These are phyloP conservation scores for Apodemus agrarius DNA, from an alignment of 2,797 vertebrate species.

Conservation along the genomic window DNA sequence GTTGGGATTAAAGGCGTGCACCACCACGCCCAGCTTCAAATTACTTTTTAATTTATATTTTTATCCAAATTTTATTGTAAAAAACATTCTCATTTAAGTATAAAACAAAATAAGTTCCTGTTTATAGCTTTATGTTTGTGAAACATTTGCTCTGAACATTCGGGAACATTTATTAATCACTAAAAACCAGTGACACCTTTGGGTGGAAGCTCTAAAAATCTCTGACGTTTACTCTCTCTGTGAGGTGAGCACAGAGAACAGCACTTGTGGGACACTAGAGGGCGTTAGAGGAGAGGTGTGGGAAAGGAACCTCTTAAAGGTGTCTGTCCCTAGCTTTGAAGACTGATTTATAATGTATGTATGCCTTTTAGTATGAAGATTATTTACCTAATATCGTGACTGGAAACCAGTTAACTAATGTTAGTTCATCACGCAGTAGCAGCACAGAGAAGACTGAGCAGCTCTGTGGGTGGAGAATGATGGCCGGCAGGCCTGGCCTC, in stretches of 20 bases:
- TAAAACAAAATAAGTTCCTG: neutral
- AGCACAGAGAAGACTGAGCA: neutral
- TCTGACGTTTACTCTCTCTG: neutral
- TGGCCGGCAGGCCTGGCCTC: neutral
- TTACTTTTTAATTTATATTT: constrained; percentile 53
- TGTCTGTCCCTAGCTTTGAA: neutral
- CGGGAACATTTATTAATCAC: constrained; percentile 16
- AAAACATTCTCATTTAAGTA: constrained; percentile 37
- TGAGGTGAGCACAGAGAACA: neutral
- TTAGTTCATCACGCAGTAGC: neutral
- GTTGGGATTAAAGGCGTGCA: too few relatives aligned
- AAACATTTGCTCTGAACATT: constrained; percentile 37
- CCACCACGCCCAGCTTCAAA: too few relatives aligned
- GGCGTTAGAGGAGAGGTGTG: neutral
- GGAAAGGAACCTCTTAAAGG: constrained; percentile 22
- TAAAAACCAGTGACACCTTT: neutral
- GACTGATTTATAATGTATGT: neutral
- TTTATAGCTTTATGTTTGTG: neutral
- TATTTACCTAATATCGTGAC: neutral
- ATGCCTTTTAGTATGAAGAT: neutral
- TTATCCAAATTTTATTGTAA: neutral
- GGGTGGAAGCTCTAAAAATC: neutral
- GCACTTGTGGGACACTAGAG: neutral
- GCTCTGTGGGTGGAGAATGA: neutral
- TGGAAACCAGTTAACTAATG: neutral